Evolutionary conservation across 2,888 invertebrate genomes (phyloP).

Genomic region (Erynnis tages): DNA sequence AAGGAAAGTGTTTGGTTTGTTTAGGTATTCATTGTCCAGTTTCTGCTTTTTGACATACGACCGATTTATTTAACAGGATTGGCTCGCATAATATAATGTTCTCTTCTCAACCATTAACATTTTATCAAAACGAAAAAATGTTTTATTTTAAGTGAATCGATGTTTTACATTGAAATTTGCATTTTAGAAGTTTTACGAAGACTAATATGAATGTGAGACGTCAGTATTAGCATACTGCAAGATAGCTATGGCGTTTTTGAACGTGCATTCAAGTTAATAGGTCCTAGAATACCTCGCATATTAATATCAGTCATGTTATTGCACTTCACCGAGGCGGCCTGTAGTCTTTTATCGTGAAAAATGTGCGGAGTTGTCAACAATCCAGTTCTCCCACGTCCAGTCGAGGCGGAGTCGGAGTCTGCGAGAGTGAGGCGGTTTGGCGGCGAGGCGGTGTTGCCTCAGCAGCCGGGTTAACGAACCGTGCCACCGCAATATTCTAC

Average conservation of each 20-base stretch:
- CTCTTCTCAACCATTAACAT: slow-evolving; percentile 2
- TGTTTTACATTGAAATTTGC: background rate
- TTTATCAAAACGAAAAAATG: too few relatives aligned
- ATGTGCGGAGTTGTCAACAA: slow-evolving; percentile 54
- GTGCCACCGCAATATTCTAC: slow-evolving; percentile 40
- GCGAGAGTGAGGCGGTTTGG: too few relatives aligned
- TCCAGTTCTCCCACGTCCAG: slow-evolving; percentile 75
- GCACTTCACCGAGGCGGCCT: slow-evolving; percentile 37
- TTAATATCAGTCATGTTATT: slow-evolving; percentile 59
- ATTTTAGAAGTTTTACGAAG: background rate
- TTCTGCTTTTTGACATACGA: slow-evolving; percentile 10
- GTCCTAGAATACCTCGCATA: slow-evolving; percentile 54
- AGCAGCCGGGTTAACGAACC: slow-evolving; percentile 63
- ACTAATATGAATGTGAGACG: background rate
- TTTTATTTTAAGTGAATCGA: too few relatives aligned
- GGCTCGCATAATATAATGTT: slow-evolving; percentile 8
- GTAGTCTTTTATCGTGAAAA: slow-evolving; percentile 44
- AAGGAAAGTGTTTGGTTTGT: slow-evolving; percentile 10
- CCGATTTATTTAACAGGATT: slow-evolving; percentile 8
- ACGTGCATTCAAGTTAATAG: slow-evolving; percentile 41
- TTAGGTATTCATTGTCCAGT: slow-evolving; percentile 9
- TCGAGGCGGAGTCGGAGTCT: slow-evolving; percentile 43
- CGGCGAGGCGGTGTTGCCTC: slow-evolving; percentile 41
- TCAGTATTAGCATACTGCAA: background rate
- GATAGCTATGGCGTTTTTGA: background rate